Base-by-base conservation (phyloP, 2,888 invertebrate genomes). In the Dorcus hopei region DNA sequence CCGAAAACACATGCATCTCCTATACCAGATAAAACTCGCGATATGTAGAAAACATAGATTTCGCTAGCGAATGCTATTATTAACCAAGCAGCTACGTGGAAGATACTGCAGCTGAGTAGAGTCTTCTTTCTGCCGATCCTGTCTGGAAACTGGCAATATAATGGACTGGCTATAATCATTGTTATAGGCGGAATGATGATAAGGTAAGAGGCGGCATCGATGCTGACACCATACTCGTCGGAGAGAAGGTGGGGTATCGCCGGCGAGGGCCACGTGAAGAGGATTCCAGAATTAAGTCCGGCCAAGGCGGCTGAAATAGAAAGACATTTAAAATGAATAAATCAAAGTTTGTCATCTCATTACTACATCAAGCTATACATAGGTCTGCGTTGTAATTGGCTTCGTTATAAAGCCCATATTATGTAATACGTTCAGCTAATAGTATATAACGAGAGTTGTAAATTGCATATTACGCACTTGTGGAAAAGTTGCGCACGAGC, bases 231-330 rank as follows among this genome's bases (percentile, higher is more conserved):
- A 41, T 68, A 66, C 6, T 68, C 66, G 8, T 65, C 63, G 38
- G 68, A 64, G 33, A 70, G 64, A 3, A 77, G 65, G 59, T 68
- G 69, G 38, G 73, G 72, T 19, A 75, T 68, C 9, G 74, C 71
- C 23, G 76, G 75, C 23, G 76, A 74, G 38, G 75, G 66, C 77
- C 76, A 77, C 2, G 70, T 63, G 60, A 67, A 68, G 8, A 68
- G 56, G 33, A 70, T 55, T 2, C 73, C 72, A 26, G 65, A 65
- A 11, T 62, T 64, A 16, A 68, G 51, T 19, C 65, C 58, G 1
- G 63, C 65, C 41, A 69, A 11, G 7, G 65, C 63, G 38, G 61
- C 68, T 68, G 45, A 9, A 64, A 64, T 6, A 33, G 26, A 33
- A 33, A 33, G 2, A 19, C 19, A 19, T 19, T 19, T 2, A 19